A percentile compares a stretch with the other conserved stretches of the same genome.
Evolutionary conservation across 2,888 invertebrate genomes (phyloP).

Genomic region (Adineta ricciae): DNA sequence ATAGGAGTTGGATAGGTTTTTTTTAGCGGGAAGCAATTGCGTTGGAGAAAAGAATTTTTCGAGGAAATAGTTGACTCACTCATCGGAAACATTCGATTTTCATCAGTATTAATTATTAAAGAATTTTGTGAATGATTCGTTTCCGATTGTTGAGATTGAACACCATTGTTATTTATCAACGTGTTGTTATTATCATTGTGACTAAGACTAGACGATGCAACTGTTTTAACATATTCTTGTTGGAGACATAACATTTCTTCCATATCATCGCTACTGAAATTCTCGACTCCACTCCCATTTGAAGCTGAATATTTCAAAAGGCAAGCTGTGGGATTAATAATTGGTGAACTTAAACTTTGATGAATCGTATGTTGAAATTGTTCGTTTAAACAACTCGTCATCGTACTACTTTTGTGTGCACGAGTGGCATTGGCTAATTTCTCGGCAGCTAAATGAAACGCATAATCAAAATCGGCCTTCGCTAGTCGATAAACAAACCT

Average conservation of each 20-base stretch:
- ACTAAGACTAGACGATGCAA: not conserved
- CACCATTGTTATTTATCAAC: not conserved
- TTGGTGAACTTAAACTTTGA: not conserved
- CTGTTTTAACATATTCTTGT: not conserved
- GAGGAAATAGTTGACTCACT: not conserved
- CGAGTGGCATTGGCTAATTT: slow-evolving; percentile 28
- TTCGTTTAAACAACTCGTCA: not conserved
- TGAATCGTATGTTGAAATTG: not conserved
- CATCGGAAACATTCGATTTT: not conserved
- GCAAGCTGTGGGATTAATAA: not conserved
- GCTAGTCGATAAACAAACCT: not conserved
- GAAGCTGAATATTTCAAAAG: not conserved
- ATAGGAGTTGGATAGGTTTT: too few species aligned
- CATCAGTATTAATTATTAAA: not conserved
- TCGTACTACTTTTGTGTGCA: not conserved
- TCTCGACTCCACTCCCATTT: not conserved
- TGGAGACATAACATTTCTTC: not conserved
- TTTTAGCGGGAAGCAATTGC: too few species aligned
- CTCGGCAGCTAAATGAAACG: slow-evolving; percentile 31
- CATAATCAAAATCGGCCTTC: not conserved
- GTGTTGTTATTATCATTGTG: not conserved
- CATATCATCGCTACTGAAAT: not conserved
- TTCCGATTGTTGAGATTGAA: not conserved
- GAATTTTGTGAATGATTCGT: not conserved
- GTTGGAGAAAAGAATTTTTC: too few species aligned